These are phyloP conservation scores for Philaethria dido DNA, from an alignment of 2,888 invertebrate genomes.

Conservation along the genomic window DNA sequence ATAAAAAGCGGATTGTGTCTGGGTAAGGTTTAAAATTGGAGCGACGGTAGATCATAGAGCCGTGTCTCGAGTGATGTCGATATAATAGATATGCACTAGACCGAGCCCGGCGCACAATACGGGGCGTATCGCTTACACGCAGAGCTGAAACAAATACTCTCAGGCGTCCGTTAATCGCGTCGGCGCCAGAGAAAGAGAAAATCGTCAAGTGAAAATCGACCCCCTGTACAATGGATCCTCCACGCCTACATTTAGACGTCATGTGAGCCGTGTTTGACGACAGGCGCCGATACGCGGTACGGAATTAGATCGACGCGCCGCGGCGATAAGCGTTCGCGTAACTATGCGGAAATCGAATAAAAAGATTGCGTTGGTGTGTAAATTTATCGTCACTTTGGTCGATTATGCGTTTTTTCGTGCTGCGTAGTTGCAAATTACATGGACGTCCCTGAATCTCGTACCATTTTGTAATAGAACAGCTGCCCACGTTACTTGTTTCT, in stretches of 20 bases:
- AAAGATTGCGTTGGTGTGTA: slow-evolving; percentile 75
- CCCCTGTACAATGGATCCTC: slow-evolving; percentile 51
- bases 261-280: slow-evolving; percentile 67
- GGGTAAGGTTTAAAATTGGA: slow-evolving; percentile 62
- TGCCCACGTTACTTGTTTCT: slow-evolving; percentile 75
- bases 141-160: slow-evolving; percentile 75
- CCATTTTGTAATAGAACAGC: slow-evolving; percentile 68
- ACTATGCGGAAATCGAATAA: slow-evolving; percentile 79
- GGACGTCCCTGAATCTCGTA: slow-evolving; percentile 66
- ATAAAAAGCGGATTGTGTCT: slow-evolving; percentile 49
- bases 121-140: slow-evolving; percentile 75
- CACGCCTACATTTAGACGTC: slow-evolving; percentile 65
- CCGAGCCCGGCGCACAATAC: slow-evolving; percentile 75
- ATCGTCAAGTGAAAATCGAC: slow-evolving; percentile 71
- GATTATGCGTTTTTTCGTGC: slow-evolving; percentile 69
- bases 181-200: slow-evolving; percentile 72
- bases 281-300: slow-evolving; percentile 66
- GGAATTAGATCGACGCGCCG: slow-evolving; percentile 73
- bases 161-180: slow-evolving; percentile 71
- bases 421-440: slow-evolving; percentile 64
- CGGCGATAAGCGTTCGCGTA: slow-evolving; percentile 68
- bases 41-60: slow-evolving; percentile 67
- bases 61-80: slow-evolving; percentile 67
- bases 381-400: slow-evolving; percentile 72
- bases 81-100: slow-evolving; percentile 80